Evolutionary conservation across 37 sponge, comb jelly and placozoan species (phyloP), one percentile per base, ranked within the genome.

Genomic region (Halichondria panicea): DNA sequence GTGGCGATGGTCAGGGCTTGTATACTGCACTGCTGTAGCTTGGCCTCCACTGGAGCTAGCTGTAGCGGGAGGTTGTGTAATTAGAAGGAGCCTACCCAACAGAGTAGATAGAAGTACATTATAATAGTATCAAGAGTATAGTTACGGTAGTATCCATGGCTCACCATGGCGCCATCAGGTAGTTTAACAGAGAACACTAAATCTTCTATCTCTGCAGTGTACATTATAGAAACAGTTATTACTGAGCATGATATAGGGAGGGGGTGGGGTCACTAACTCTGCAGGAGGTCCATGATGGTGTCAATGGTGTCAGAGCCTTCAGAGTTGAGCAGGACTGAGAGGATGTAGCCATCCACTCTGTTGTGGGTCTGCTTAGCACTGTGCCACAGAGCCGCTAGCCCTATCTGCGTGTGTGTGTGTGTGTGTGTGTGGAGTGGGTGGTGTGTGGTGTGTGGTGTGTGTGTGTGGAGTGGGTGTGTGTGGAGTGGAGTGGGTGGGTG

Each of bases 311-410:
- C 42, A 9, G 74, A 41, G 6, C 66, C 13, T 34, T 82, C 82
- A 0, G 66, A 31, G 9, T 36, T 54, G 33, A 82, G 41, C 56
- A 82, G 42, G 21, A 82, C 74, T 1, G 74, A 74, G 30, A 66
- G 44, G 52, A 82, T 72, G 67, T 82, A 82, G 35, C 82, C 68
- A 27, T 85, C 77, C 22, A 93, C 32, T 30, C 81, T 50, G 27
- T 78, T 68, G 43, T 89, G 56, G 1, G 72, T 63, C 22, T 71
- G 78, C 31, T 43, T 81, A 28, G 86, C 72, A 44, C 76, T 65
- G 65, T 93, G 75, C 38, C 61, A 48, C 24, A 93, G 66, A 59
- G 95, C 88, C 42, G 95, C 84, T 44, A 94, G 62, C 0, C 88
- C 92, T 15, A 94, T 82, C 95, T 94, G 43, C 0, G 57, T 24